A percentile compares a stretch with the other conserved stretches of the same genome.
Evolutionary conservation across 2,113 vertebrate genomes (phyloP).

Genomic region (Caranx melampygus): DNA sequence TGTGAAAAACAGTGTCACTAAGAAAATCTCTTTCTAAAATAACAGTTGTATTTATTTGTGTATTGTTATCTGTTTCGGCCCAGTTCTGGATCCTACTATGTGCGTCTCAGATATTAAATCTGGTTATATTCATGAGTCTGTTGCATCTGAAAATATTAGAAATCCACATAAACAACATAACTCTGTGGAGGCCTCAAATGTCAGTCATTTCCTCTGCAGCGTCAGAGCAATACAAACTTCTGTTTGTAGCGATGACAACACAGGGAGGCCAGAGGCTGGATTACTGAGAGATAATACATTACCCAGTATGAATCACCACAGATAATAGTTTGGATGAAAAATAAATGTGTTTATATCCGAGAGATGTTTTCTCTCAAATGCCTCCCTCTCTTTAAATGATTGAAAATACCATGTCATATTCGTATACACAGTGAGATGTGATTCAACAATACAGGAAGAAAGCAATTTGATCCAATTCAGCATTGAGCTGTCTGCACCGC

Average conservation of each 20-base stretch:
- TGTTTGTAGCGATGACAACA: slow-evolving; percentile 6
- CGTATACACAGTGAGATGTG: slow-evolving; percentile 1
- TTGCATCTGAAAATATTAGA: neutral
- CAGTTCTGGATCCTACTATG: neutral
- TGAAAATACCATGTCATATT: neutral
- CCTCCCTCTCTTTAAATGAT: neutral
- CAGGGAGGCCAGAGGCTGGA: neutral
- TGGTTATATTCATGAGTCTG: neutral
- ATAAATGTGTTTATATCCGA: slow-evolving; percentile 43
- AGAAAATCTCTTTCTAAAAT: neutral
- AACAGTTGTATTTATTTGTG: neutral
- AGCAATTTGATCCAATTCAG: slow-evolving; percentile 49
- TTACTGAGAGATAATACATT: slow-evolving; percentile 9
- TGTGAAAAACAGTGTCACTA: neutral
- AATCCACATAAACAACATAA: slow-evolving; percentile 4
- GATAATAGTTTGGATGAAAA: slow-evolving; percentile 13
- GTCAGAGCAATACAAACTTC: neutral
- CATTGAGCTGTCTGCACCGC: neutral
- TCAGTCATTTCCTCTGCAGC: neutral
- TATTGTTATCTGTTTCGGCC: neutral
- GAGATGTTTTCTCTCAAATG: slow-evolving; percentile 25
- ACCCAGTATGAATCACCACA: slow-evolving; percentile 5
- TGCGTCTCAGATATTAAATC: neutral
- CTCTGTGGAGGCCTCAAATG: neutral
- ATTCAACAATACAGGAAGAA: slow-evolving; percentile 34